Conservation (phyloP, 2,888 invertebrate genomes). For the Amphipyra berbera region DNA sequence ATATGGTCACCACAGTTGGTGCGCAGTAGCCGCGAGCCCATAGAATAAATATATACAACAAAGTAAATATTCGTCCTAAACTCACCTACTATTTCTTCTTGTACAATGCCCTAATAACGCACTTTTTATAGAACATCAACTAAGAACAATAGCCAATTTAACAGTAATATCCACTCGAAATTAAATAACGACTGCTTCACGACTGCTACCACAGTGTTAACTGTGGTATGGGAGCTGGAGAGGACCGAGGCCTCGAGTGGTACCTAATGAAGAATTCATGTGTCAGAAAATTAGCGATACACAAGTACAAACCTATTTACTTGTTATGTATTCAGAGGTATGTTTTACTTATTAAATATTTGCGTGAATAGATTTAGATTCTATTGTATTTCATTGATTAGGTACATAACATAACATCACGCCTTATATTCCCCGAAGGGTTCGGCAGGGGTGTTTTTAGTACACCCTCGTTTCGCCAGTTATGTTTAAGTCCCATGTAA, state of each 20-base stretch:
- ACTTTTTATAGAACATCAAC: constrained; percentile 12
- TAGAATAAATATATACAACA: too few relatives aligned
- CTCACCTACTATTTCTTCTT: constrained; percentile 16
- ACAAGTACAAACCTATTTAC: background rate
- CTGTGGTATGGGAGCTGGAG: background rate
- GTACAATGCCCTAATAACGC: background rate
- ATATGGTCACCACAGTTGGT: too few relatives aligned
- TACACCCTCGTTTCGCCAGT: too few relatives aligned
- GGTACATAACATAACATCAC: too few relatives aligned
- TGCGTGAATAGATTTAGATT: background rate
- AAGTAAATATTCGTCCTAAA: too few relatives aligned
- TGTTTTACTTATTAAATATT: background rate
- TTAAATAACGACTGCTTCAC: constrained; percentile 7
- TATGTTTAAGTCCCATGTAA: too few relatives aligned
- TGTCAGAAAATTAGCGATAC: constrained; percentile 23
- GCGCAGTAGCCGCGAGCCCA: too few relatives aligned
- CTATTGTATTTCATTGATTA: too few relatives aligned
- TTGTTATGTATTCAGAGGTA: constrained; percentile 2
- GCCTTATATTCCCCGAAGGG: too few relatives aligned
- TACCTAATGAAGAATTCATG: constrained; percentile 20
- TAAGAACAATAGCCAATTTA: constrained; percentile 53
- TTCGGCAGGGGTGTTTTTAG: too few relatives aligned
- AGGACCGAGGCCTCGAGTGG: background rate
- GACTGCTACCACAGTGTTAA: constrained; percentile 3
- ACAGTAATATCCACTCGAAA: constrained; percentile 41